phyloP scores from a whole-genome alignment of 2,888 invertebrate species.

The Megalurothrips usitatus region DNA sequence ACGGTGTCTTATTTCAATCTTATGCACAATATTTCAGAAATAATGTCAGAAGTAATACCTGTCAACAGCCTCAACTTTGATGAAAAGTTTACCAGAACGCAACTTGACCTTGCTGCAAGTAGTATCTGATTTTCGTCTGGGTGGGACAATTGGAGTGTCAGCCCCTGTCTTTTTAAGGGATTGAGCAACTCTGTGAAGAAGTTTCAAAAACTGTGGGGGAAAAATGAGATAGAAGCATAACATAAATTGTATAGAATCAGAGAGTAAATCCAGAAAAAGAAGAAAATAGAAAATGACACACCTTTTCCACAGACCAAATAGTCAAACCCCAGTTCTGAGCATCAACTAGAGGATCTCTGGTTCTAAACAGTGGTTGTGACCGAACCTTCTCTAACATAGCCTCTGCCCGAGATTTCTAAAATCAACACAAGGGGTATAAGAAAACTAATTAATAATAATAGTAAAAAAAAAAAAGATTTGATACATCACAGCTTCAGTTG shows the following conservation, averaged over 20 bases:
- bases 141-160: neutral
- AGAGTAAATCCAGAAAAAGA: neutral
- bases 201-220: neutral
- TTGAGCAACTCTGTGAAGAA: neutral
- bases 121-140: neutral
- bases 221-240: neutral
- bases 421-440: constrained; percentile 32
- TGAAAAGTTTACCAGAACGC: neutral
- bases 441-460: constrained; percentile 28
- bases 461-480: neutral
- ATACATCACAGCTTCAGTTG: neutral
- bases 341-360: constrained; percentile 37
- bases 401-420: constrained; percentile 64
- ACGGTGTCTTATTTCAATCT: neutral
- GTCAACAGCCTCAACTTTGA: constrained; percentile 36
- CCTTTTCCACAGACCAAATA: constrained; percentile 37
- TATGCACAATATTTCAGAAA: neutral
- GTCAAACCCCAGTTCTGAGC: constrained; percentile 38
- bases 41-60: neutral
- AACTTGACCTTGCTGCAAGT: neutral
- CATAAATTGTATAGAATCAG: neutral
- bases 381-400: constrained; percentile 74
- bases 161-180: neutral
- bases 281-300: constrained; percentile 29
- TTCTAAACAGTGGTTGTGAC: constrained; percentile 39